Percentiles rank a stretch among this genome's conserved stretches.
phyloP scores from a whole-genome alignment of 2,888 invertebrate species.

The Disparrhopalites patrizii region DNA sequence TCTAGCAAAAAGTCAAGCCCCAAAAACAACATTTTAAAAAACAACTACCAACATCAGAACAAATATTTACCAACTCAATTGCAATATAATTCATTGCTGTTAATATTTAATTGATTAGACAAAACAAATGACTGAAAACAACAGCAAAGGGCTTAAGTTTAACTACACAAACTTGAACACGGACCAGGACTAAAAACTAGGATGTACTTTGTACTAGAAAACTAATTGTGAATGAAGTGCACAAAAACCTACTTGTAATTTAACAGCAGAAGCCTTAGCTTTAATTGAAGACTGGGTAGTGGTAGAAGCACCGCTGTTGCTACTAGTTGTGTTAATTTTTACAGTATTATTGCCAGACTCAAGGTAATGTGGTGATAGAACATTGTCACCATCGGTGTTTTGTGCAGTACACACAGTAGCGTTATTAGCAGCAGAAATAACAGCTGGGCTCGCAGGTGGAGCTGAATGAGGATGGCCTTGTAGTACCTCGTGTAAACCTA shows the following conservation, averaged over 20 bases:
- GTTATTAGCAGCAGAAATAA: constrained; percentile 17
- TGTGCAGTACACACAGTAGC: background rate
- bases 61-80: too few species aligned
- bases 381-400: background rate
- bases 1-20: background rate
- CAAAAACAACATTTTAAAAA: background rate
- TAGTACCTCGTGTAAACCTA: background rate
- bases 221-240: constrained; percentile 12
- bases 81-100: background rate
- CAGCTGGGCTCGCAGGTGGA: constrained; percentile 18
- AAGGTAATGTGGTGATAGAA: background rate
- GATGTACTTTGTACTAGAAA: too few species aligned
- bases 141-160: too few species aligned
- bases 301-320: constrained; percentile 17
- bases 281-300: constrained; percentile 15
- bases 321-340: constrained; percentile 13
- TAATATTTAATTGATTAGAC: constrained; percentile 4
- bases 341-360: constrained; percentile 9
- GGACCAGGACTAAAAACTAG: background rate
- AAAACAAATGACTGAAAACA: too few species aligned
- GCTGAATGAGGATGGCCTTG: constrained; percentile 1
- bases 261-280: constrained; percentile 32
- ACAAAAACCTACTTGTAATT: constrained; percentile 35
- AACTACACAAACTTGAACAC: too few species aligned
- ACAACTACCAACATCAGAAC: too few species aligned